phyloP scores from a whole-genome alignment of 2,888 invertebrate species.

The Meandrusa payeni region DNA sequence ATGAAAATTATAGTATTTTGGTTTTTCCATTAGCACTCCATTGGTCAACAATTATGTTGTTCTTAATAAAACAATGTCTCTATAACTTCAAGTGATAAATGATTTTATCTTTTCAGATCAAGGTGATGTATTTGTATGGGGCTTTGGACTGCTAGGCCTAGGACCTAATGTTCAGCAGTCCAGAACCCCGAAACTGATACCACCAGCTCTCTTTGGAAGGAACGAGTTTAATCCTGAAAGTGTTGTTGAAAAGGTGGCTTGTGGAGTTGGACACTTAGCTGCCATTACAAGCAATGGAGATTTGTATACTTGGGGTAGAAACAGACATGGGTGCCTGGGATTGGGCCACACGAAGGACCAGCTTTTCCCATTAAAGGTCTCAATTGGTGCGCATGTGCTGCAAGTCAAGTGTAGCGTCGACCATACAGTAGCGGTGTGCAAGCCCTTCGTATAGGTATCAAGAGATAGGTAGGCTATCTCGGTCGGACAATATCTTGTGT shows the following conservation, averaged over 20 bases:
- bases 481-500: no score
- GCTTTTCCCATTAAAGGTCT: conserved; percentile 91
- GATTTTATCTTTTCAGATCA: conserved; percentile 78
- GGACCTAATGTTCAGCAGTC: conserved; percentile 89
- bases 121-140: conserved; percentile 95
- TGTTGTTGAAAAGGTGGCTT: conserved; percentile 83
- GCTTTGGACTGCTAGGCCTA: conserved; percentile 94
- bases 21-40: no score
- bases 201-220: conserved; percentile 90
- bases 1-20: no score
- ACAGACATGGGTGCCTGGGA: conserved; percentile 91
- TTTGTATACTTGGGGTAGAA: conserved; percentile 95
- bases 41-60: no score
- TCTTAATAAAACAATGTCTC: no score
- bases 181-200: conserved; percentile 85
- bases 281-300: conserved; percentile 92
- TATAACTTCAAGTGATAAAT: background rate
- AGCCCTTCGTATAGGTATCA: conserved; percentile 81
- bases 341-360: conserved; percentile 90
- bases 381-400: conserved; percentile 88
- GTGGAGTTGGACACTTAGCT: conserved; percentile 87
- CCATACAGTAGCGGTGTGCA: conserved; percentile 89
- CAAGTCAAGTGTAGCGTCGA: conserved; percentile 92
- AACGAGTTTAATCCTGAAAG: conserved; percentile 90
- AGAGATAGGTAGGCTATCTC: no score